Conservation (phyloP, 2,888 invertebrate genomes). For the Nowickia ferox region DNA sequence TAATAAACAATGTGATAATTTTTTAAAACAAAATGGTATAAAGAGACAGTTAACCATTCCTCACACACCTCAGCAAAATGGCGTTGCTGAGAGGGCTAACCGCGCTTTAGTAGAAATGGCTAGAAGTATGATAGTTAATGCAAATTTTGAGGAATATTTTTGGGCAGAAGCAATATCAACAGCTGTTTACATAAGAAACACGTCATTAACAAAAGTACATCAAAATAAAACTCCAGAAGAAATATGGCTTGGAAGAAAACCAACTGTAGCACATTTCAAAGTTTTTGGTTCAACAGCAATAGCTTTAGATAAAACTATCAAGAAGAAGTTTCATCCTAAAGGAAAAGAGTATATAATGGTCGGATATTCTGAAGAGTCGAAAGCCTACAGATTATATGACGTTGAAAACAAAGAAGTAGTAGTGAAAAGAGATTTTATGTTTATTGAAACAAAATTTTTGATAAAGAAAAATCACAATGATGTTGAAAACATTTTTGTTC, state of each 20-base stretch:
- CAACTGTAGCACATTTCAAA: no score
- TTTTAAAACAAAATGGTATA: conserved; percentile 1
- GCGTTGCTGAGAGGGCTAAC: not conserved
- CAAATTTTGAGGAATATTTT: conserved; percentile 5
- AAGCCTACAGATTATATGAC: no score
- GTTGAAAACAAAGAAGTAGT: no score
- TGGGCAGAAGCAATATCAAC: conserved; percentile 62
- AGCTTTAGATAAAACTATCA: conserved; percentile 41
- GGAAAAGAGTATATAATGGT: conserved; percentile 48
- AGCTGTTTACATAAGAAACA: conserved; percentile 65
- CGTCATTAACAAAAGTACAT: no score
- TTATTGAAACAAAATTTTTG: no score
- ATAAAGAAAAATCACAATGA: not conserved
- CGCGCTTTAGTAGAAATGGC: conserved; percentile 2
- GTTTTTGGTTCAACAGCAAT: conserved; percentile 64
- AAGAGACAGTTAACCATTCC: no score
- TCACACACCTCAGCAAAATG: conserved; percentile 6
- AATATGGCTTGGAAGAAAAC: no score
- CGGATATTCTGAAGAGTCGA: conserved; percentile 28
- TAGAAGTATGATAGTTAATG: conserved; percentile 9
- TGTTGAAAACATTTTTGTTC: not conserved
- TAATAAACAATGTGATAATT: not conserved
- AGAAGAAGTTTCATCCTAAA: conserved; percentile 61
- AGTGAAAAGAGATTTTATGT: no score
- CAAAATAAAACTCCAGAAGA: conserved; percentile 61